phyloP scores from a whole-genome alignment of 2,888 invertebrate genomes.

The Abrostola triplasia region DNA sequence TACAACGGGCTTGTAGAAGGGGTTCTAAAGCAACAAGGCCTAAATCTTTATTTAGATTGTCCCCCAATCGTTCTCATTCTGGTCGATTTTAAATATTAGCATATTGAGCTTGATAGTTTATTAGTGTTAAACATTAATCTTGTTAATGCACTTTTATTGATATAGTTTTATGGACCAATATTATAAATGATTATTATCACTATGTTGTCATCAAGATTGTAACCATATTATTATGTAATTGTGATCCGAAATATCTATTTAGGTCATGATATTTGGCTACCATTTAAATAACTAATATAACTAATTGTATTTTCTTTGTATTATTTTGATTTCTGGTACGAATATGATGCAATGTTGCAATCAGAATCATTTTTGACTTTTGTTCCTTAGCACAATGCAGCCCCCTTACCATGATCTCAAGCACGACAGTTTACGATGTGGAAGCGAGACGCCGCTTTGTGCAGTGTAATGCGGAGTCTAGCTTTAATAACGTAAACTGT shows the following conservation, averaged over 20 bases:
- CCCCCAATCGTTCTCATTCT: conserved; percentile 14
- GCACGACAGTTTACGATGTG: too few relatives aligned
- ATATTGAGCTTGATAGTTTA: conserved; percentile 67
- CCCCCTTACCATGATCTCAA: too few relatives aligned
- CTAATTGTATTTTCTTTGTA: too few relatives aligned
- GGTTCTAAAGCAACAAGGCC: not conserved
- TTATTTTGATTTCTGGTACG: too few relatives aligned
- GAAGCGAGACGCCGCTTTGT: too few relatives aligned
- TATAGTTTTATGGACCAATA: conserved; percentile 77
- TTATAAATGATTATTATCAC: conserved; percentile 55
- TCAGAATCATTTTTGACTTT: too few relatives aligned
- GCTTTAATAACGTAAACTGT: too few relatives aligned
- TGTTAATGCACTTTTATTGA: conserved; percentile 69
- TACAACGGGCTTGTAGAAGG: not conserved
- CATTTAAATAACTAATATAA: too few relatives aligned
- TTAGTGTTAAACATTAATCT: conserved; percentile 64
- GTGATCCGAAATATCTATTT: not conserved
- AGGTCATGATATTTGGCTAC: too few relatives aligned
- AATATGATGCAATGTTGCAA: too few relatives aligned
- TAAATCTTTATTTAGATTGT: not conserved
- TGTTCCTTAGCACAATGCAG: too few relatives aligned
- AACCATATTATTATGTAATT: not conserved
- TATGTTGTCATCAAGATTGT: conserved; percentile 55
- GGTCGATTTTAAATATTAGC: conserved; percentile 49
- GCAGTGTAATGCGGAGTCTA: too few relatives aligned